Percentiles rank a stretch among this genome's conserved stretches.
These are phyloP conservation scores for Gasterosteus nipponicus DNA, from an alignment of 2,113 vertebrate species.

Conservation along the genomic window DNA sequence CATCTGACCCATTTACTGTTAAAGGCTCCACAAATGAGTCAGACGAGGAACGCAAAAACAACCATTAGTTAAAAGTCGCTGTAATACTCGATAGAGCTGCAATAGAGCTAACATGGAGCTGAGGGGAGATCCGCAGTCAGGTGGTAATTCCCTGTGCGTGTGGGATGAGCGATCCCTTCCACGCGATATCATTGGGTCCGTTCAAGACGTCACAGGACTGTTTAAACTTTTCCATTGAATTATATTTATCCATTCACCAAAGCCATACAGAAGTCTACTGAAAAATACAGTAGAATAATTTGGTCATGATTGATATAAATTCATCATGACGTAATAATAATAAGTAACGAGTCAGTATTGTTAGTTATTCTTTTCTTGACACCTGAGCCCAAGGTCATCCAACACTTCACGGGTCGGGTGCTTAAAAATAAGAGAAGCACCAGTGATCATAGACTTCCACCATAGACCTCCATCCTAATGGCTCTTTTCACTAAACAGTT, in stretches of 20 bases:
- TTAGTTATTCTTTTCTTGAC: constrained; percentile 1
- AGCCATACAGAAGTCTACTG: not conserved
- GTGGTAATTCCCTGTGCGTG: not conserved
- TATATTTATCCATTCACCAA: not conserved
- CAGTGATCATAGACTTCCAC: constrained; percentile 3
- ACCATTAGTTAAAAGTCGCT: not conserved
- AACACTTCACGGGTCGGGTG: not conserved
- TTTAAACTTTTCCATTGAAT: not conserved
- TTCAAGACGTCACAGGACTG: not conserved
- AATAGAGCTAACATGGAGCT: not conserved
- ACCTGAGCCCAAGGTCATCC: constrained; percentile 26
- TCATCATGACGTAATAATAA: too few relatives aligned
- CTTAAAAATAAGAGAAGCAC: not conserved
- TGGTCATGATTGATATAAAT: not conserved
- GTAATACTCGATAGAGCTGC: not conserved
- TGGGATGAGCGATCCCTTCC: not conserved
- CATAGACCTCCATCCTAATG: constrained; percentile 30
- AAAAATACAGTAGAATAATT: not conserved
- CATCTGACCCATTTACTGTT: not conserved
- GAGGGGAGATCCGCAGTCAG: not conserved
- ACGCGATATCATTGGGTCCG: not conserved
- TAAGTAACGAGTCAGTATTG: not conserved
- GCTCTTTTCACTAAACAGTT: constrained; percentile 18
- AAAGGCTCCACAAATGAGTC: not conserved
- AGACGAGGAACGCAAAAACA: not conserved